These are phyloP conservation scores for Helarctos malayanus DNA, from an alignment of 2,797 vertebrate genomes.

Conservation along the genomic window DNA sequence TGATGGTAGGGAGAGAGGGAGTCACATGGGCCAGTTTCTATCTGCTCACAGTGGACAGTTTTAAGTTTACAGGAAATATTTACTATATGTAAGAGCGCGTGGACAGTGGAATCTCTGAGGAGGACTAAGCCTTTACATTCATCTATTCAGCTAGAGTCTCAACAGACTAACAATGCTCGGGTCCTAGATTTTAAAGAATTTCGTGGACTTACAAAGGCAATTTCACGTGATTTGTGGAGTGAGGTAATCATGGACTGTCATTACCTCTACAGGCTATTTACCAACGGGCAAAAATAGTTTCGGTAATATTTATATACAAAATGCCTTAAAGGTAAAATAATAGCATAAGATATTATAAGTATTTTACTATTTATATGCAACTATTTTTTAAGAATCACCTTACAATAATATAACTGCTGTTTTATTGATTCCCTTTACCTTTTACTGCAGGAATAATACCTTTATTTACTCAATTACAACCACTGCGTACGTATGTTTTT, in stretches of 20 bases:
- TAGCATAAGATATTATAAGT: background rate
- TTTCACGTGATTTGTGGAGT: background rate
- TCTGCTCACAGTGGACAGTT: background rate
- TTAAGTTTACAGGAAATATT: constrained; percentile 26
- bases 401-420: constrained; percentile 25
- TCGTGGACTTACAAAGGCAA: background rate
- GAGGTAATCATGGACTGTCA: constrained; percentile 5
- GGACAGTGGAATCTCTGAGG: background rate
- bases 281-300: constrained; percentile 2
- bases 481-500: background rate
- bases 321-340: constrained; percentile 43
- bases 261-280: background rate
- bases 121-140: background rate
- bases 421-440: constrained; percentile 36
- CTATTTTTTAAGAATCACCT: background rate
- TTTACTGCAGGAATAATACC: constrained; percentile 22
- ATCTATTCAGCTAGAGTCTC: constrained; percentile 15
- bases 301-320: constrained; percentile 27
- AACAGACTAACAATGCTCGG: background rate
- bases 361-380: constrained; percentile 15
- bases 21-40: background rate
- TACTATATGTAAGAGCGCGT: background rate
- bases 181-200: constrained; percentile 50
- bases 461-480: constrained; percentile 34
- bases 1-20: background rate